Conservation (phyloP, 35 echinoderm and acorn worm genomes). For the Apostichopus japonicus region DNA sequence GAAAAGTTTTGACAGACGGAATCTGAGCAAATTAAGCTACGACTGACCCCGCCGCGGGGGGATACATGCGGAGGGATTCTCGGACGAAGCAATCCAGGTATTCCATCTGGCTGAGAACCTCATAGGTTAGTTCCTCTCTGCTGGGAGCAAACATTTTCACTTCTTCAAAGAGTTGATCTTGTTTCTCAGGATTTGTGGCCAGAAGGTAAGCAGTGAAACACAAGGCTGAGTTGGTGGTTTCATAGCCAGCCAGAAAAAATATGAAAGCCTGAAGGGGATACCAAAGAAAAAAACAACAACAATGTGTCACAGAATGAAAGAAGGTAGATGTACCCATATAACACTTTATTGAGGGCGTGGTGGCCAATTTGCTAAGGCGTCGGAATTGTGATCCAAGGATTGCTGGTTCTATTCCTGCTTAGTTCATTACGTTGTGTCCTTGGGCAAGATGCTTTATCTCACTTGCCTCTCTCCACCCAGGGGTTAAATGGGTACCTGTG, state of each 20-base stretch:
- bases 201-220: constrained; percentile 64
- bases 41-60: constrained; percentile 56
- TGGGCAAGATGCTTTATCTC: no score
- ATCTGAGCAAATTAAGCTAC: no score
- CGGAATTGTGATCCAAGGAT: no score
- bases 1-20: no score
- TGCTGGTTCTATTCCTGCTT: no score
- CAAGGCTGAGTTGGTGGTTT: constrained; percentile 56
- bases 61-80: constrained; percentile 66
- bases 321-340: neutral
- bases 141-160: constrained; percentile 43
- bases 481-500: no score
- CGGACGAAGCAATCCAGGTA: constrained; percentile 71
- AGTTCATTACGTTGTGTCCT: no score
- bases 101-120: constrained; percentile 53
- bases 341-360: no score
- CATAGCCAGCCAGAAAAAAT: constrained; percentile 73
- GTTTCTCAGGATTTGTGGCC: constrained; percentile 62
- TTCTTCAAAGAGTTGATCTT: constrained; percentile 74
- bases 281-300: neutral
- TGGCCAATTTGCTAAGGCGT: no score
- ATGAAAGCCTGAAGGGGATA: constrained; percentile 53
- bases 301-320: neutral
- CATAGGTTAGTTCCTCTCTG: constrained; percentile 55
- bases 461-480: no score